Evolutionary conservation across 2,113 vertebrate species (phyloP), one percentile per base, ranked within the genome.

Genomic region (Probosciger aterrimus): DNA sequence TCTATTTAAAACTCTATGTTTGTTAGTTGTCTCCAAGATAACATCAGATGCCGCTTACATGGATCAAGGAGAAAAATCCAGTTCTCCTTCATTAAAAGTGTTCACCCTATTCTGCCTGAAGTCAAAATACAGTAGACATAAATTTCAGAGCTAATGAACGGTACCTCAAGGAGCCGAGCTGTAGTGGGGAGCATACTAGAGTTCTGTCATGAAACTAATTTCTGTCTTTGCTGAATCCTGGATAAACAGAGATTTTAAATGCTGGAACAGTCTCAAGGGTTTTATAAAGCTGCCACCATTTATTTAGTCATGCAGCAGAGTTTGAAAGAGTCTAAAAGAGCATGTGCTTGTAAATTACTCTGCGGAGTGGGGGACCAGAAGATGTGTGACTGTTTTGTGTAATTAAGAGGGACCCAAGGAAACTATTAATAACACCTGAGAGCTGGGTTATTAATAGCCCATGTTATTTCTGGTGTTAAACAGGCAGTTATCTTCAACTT

Each of bases 81-180:
- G 44, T 55, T 86, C 70, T 92, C 80, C 88, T 95, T 96, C 92
- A 93, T 96, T 95, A 93, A 65, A 89, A 93, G 50, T 73, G 37
- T 71, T 95, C 80, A 53, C 46, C 68, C 31, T 77, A 49, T 87
- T 93, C 88, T 94, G 83, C 93, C 96, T 80, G 88, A 83, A 96
- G 93, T 76, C 65, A 92, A 60, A 59, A 47, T n/a, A 86, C 7
- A 53, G 74, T 47, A 93, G 81, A 88, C 77, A 91, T 76, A 94
- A 82, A 95, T 94, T 92, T 94, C 83, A 87, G 91, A 93, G 83
- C 41, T 93, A 96, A 96, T 91, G 86, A 96, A 91, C 53, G 60
- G 39, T 47, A 76, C 80, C 70, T 88, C 60, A 93, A 96, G 92
- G 70, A 95, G 80, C 23, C 0, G 0, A 82, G 86, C 44, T 79